Evolutionary conservation across 2,888 invertebrate species (phyloP).

Genomic region (Drosophila hamatofila): DNA sequence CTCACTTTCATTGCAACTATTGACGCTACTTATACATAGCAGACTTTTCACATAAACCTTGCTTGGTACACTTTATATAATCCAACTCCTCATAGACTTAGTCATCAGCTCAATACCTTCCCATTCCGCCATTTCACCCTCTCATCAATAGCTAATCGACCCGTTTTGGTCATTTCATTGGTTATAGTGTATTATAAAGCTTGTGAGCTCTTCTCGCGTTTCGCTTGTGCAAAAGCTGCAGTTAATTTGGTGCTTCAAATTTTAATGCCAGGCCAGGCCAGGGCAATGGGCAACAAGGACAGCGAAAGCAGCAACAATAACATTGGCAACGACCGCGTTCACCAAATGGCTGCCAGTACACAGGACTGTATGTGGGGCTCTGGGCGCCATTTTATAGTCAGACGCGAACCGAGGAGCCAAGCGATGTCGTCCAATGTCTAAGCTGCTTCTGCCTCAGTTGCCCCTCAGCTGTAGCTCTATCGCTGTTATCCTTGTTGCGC

Average conservation of each 20-base stretch:
- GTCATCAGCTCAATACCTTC: not conserved
- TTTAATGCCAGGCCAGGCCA: constrained; percentile 69
- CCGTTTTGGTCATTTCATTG: constrained; percentile 37
- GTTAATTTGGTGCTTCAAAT: constrained; percentile 82
- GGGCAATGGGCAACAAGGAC: constrained; percentile 48
- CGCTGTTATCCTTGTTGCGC: constrained; percentile 36
- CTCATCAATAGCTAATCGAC: constrained; percentile 23
- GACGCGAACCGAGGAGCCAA: constrained; percentile 58
- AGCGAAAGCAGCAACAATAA: constrained; percentile 46
- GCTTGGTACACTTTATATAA: not conserved
- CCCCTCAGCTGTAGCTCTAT: not conserved
- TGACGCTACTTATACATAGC: too few species aligned
- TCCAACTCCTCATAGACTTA: too few species aligned
- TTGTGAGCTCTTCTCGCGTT: constrained; percentile 68
- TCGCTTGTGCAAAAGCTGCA: constrained; percentile 75
- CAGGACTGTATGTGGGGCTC: constrained; percentile 22
- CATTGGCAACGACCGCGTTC: constrained; percentile 64
- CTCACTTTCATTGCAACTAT: not conserved
- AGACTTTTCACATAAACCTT: not conserved
- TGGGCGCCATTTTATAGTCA: constrained; percentile 77
- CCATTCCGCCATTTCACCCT: too few species aligned
- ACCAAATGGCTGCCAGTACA: constrained; percentile 60
- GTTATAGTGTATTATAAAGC: constrained; percentile 54
- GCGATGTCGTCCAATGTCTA: constrained; percentile 59
- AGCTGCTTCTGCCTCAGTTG: constrained; percentile 32